Conservation (phyloP, 1,140 invertebrate genomes). For the Sarcophaga peregrina region DNA sequence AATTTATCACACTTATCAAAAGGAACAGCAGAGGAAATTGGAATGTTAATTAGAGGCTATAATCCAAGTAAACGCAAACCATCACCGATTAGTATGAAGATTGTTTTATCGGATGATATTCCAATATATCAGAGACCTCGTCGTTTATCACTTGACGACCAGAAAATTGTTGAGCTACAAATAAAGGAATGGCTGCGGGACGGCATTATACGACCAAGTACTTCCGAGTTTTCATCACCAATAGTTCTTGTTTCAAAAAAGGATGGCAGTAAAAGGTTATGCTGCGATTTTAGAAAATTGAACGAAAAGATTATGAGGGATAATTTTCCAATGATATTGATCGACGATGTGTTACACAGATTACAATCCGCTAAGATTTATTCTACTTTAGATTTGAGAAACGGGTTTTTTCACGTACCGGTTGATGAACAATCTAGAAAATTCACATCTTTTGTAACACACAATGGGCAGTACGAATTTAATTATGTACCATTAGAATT, state of each 20-base stretch:
- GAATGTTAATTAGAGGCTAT: not conserved
- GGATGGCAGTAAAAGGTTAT: not conserved
- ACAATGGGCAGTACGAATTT: conserved; percentile 40
- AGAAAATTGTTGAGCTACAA: not conserved
- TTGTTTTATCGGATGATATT: not conserved
- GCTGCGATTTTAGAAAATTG: conserved; percentile 30
- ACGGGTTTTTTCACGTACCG: conserved; percentile 38
- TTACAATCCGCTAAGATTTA: conserved; percentile 45
- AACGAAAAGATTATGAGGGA: conserved; percentile 31
- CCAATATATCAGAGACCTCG: conserved; percentile 20
- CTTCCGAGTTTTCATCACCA: conserved; percentile 23
- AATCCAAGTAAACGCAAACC: not conserved
- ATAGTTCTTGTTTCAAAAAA: too few relatives aligned
- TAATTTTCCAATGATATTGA: conserved; percentile 48
- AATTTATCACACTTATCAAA: not conserved
- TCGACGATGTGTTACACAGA: conserved; percentile 48
- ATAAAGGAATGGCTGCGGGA: not conserved
- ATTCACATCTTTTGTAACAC: conserved; percentile 34
- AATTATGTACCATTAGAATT: conserved; percentile 39
- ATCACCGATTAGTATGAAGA: conserved; percentile 14
- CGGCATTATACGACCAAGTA: conserved; percentile 12
- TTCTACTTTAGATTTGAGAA: conserved; percentile 46
- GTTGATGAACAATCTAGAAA: conserved; percentile 22
- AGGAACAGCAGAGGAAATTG: too few relatives aligned
- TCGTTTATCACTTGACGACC: not conserved